These are phyloP conservation scores for Caenorhabditis virilis DNA, from an alignment of 2,888 invertebrate genomes.

Conservation along the genomic window DNA sequence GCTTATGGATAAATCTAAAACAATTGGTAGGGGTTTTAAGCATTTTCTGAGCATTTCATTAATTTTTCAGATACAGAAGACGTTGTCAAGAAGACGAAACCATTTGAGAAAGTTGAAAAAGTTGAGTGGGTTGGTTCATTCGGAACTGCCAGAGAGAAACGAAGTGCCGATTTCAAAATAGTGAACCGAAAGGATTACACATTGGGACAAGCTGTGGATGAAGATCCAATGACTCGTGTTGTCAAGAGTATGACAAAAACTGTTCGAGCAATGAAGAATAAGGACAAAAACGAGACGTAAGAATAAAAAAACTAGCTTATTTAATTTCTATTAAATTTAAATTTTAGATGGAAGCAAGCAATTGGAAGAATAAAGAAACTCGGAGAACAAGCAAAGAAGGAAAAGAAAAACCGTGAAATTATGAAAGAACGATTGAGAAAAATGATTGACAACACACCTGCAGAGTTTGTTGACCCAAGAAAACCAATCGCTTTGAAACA, in stretches of 20 bases:
- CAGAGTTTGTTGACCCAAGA: conserved; percentile 48
- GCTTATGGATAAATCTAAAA: conserved; percentile 44
- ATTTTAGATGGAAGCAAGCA: conserved; percentile 45
- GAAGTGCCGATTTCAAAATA: conserved; percentile 34
- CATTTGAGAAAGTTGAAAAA: conserved; percentile 18
- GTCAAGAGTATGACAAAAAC: conserved; percentile 49
- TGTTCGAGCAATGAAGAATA: conserved; percentile 52
- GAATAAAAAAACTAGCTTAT: background rate
- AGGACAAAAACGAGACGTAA: conserved; percentile 16
- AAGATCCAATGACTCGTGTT: conserved; percentile 40
- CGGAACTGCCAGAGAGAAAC: conserved; percentile 45
- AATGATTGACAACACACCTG: conserved; percentile 56
- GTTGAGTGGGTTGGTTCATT: conserved; percentile 53
- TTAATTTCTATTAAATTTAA: background rate
- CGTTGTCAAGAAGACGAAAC: conserved; percentile 6
- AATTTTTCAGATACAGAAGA: background rate
- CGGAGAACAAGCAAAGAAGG: conserved; percentile 42
- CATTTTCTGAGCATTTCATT: background rate
- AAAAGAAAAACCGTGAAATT: conserved; percentile 37
- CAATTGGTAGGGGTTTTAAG: background rate
- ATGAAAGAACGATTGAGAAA: conserved; percentile 44
- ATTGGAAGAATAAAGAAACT: conserved; percentile 41
- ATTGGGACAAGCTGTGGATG: conserved; percentile 32
- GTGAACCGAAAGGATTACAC: conserved; percentile 35
- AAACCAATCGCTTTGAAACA: conserved; percentile 44